Conservation (phyloP, 2,113 vertebrate genomes). For the Natator depressus region DNA sequence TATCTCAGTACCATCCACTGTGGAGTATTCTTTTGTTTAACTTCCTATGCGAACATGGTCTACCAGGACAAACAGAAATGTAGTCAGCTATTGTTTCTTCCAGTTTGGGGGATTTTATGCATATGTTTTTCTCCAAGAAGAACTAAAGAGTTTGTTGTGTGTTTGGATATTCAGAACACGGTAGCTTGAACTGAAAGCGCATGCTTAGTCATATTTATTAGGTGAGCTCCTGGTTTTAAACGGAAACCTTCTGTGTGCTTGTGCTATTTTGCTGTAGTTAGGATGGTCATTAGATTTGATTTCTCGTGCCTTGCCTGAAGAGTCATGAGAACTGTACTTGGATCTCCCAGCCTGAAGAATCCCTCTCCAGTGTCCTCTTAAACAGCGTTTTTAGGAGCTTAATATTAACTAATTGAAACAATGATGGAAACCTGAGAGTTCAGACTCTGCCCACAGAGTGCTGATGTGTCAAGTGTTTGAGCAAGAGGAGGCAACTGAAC, state of each 20-base stretch:
- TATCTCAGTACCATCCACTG: not conserved
- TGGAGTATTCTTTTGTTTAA: fast-evolving
- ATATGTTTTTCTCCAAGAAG: not conserved
- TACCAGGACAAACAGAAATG: not conserved
- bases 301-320: not conserved
- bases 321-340: not conserved
- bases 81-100: not conserved
- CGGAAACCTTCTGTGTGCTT: not conserved
- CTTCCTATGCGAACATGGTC: not conserved
- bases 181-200: not conserved
- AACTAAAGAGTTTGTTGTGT: not conserved
- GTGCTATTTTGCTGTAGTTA: not conserved
- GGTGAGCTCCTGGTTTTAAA: conserved; percentile 32
- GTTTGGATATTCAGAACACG: conserved; percentile 7
- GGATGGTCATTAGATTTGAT: not conserved
- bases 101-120: not conserved
- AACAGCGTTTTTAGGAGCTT: not conserved
- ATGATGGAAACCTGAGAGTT: not conserved
- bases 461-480: not conserved
- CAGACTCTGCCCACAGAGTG: not conserved
- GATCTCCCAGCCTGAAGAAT: conserved; percentile 16
- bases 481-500: not conserved
- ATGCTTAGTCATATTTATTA: conserved; percentile 12
- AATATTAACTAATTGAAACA: not conserved
- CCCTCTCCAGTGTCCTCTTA: not conserved